phyloP scores from a whole-genome alignment of 1,140 invertebrate species.

The Brachionus manjavacas region DNA sequence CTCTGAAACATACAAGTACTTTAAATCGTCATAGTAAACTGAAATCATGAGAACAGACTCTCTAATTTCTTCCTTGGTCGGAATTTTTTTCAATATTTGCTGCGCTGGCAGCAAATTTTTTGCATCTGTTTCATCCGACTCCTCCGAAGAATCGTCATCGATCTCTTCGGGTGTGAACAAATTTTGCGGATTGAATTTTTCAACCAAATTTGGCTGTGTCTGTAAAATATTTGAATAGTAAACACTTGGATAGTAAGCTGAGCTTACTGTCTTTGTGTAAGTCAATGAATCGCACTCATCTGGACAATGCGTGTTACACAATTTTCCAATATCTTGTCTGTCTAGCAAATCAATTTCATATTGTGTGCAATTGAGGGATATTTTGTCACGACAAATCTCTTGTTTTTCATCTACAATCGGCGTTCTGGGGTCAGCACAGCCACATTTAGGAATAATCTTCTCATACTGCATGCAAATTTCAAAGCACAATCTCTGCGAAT shows the following conservation, averaged over 20 bases:
- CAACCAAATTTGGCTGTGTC: background rate
- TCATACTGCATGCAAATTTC: conserved; percentile 28
- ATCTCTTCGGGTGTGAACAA: background rate
- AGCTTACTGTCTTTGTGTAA: background rate
- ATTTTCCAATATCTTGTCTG: background rate
- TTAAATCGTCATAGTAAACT: conserved; percentile 5
- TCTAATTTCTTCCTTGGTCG: background rate
- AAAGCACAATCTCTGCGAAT: conserved; percentile 11
- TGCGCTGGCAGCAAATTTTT: background rate
- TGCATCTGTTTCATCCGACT: background rate
- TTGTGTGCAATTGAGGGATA: background rate
- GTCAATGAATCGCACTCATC: background rate
- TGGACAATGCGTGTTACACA: conserved; percentile 3
- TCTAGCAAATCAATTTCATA: background rate
- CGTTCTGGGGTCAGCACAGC: conserved; percentile 8
- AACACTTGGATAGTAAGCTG: background rate
- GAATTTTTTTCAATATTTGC: background rate
- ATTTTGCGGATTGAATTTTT: conserved; percentile 1
- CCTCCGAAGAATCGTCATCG: background rate
- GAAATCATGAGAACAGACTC: conserved; percentile 14
- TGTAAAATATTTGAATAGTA: conserved; percentile 16
- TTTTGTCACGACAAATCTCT: background rate
- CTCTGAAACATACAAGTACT: background rate
- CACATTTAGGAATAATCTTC: conserved; percentile 18
- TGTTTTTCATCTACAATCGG: background rate